These are phyloP conservation scores for Andrena haemorrhoa DNA, from an alignment of 2,888 invertebrate genomes.

Conservation along the genomic window DNA sequence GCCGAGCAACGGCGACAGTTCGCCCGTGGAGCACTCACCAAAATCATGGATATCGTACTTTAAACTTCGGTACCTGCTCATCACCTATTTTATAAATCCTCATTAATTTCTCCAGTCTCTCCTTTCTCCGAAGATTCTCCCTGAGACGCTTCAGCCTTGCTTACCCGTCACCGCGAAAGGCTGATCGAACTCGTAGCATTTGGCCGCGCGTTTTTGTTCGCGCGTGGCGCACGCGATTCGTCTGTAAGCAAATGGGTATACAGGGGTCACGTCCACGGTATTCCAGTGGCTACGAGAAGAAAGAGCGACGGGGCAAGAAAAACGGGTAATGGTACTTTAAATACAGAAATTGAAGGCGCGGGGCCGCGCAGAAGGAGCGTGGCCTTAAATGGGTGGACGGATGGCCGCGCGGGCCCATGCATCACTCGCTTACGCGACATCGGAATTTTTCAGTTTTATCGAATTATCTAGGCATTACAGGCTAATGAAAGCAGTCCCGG, in stretches of 20 bases:
- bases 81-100: not conserved
- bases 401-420: conserved; percentile 66
- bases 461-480: conserved; percentile 82
- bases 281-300: conserved; percentile 2
- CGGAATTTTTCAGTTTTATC: conserved; percentile 83
- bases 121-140: no score
- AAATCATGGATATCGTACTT: conserved; percentile 27
- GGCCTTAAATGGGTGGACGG: conserved; percentile 61
- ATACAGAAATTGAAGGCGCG: conserved; percentile 61
- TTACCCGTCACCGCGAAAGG: no score
- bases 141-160: no score
- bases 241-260: not conserved
- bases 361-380: conserved; percentile 14
- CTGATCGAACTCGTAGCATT: not conserved
- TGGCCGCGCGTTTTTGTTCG: not conserved
- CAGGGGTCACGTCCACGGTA: not conserved
- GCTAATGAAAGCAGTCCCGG: conserved; percentile 80
- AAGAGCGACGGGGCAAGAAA: conserved; percentile 45
- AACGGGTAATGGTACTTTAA: conserved; percentile 52
- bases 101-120: not conserved
- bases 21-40: not conserved
- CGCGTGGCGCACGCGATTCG: not conserved
- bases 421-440: conserved; percentile 80
- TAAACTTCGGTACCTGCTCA: not conserved
- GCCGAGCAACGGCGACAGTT: conserved; percentile 35